Evolutionary conservation across 2,888 invertebrate genomes (phyloP), one percentile per base, ranked within the genome.

Genomic region (Baccha elongata): DNA sequence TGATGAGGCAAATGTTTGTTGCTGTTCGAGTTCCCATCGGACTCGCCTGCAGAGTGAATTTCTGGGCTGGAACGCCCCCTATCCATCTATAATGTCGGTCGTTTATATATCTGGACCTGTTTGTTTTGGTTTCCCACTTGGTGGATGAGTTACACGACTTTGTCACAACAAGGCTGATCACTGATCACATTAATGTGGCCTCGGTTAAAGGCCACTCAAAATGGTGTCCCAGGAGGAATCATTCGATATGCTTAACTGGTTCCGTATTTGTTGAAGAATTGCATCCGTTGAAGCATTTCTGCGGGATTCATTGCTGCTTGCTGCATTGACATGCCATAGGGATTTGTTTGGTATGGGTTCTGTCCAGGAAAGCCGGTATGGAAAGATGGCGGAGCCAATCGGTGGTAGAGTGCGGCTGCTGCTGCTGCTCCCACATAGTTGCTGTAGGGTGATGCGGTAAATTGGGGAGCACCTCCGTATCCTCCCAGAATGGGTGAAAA

Each of bases 281-380:
- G 91, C 89, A 91, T 90, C 79, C 91, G 89, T 73, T 92, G 92
- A 65, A 92, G 91, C 0, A 91, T 19, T 87, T 89, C 92, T 11
- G 89, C 78, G 88, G 87, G 86, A 60, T 60, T 81, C 11, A 69
- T 69, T 58, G 72, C 44, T 19, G 84, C 42, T 26, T 84, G 79
- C 35, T 76, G 55, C 65, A 74, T 84, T 46, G 71, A 40, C 85
- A 86, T 62, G 15, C 52, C 71, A 52, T 81, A 84, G 3, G 81
- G 67, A 52, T 73, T 68, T 7, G 72, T 1, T 4, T 42, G 13
- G 58, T 78, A 83, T 7, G 68, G 72, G 23, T 6, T 64, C 21
- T 76, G 74, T 15, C 69, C 73, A 1, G 74, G 55, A n/a, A 64
- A 74, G 17, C 64, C 55, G 7, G 72, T 10, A 29, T 67, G 83